phyloP scores from a whole-genome alignment of 1,140 invertebrate genomes.

The Euborellia annulipes region DNA sequence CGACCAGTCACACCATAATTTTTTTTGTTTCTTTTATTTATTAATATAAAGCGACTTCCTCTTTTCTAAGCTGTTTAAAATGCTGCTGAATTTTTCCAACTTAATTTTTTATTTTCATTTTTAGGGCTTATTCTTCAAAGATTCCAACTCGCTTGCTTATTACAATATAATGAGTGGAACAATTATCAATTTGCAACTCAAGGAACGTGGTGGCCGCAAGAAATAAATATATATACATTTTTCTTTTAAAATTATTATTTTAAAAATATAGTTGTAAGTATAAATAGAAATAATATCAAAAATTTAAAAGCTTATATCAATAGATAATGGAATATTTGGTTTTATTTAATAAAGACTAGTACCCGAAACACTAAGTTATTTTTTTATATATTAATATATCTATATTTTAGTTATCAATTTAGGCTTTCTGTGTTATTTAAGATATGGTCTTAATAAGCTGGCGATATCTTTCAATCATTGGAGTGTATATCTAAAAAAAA shows the following conservation, averaged over 20 bases:
- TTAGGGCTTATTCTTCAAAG: slow-evolving; percentile 95
- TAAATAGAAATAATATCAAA: no score
- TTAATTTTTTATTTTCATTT: slow-evolving; percentile 23
- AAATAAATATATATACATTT: slow-evolving; percentile 48
- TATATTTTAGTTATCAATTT: no score
- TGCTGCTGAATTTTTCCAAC: no score
- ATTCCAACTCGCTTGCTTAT: slow-evolving; percentile 85
- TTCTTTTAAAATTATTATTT: background rate
- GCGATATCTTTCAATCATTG: slow-evolving; percentile 43
- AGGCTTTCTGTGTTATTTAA: no score
- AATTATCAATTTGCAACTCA: slow-evolving; percentile 77
- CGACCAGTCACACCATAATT: no score
- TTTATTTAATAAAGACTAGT: no score
- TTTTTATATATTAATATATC: no score
- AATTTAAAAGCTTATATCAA: no score
- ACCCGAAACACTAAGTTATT: background rate
- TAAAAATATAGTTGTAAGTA: no score
- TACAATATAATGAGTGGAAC: slow-evolving; percentile 82
- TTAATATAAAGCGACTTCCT: background rate
- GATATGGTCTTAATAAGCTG: background rate
- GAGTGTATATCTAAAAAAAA: slow-evolving; percentile 37
- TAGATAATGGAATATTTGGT: no score
- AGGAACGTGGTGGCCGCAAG: slow-evolving; percentile 95
- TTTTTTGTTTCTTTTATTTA: no score
- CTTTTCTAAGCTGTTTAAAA: background rate